Base-by-base conservation (phyloP, 2,888 invertebrate species). In the Andrena bicolor region DNA sequence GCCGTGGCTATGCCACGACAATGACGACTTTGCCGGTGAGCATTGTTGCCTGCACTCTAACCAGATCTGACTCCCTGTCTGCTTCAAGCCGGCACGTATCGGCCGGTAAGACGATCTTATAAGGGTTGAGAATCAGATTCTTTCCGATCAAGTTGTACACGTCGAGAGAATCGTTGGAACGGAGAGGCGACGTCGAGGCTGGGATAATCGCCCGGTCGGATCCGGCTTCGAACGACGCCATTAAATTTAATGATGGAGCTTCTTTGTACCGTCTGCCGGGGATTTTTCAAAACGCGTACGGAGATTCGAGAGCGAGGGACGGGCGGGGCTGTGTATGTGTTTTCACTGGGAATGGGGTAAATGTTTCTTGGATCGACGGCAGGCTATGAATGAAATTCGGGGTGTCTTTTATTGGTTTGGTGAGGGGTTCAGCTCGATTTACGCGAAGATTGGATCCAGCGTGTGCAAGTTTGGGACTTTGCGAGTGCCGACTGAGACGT, bases 1-100 rank as follows among this genome's bases (percentile, higher is more conserved):
- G 71, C 65, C 73, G 30, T 35, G n/a, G 53, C 76, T 76, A 48
- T 60, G 58, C 79, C 49, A 64, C 78, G 76, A 76, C 85, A 76
- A 84, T 83, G 84, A 86, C 83, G 84, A 73, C 81, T 80, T 70
- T 64, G 58, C 77, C 56, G 70, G 28, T 56, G 64, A 87, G 86
- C 87, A 83, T 83, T 86, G 87, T 83, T 87, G 87, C 87, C 90
- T 87, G 88, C 89, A 76, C 87, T 87, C 87, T 93, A 93, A 92
- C 90, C 89, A 92, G 91, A 92, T 91, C 89, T 81, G 90, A 92
- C 89, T 86, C 53, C 63, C 75, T 72, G 76, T 64, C 70, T 49
- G 74, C 32, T 32, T 13, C 64, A 53, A 48, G 30, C 23, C 53
- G 13, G 49, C 61, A 49, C 66, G 63, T 66, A 77, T 78, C 70